phyloP scores from a whole-genome alignment of 1,140 invertebrate species.

The Seison nebaliae region DNA sequence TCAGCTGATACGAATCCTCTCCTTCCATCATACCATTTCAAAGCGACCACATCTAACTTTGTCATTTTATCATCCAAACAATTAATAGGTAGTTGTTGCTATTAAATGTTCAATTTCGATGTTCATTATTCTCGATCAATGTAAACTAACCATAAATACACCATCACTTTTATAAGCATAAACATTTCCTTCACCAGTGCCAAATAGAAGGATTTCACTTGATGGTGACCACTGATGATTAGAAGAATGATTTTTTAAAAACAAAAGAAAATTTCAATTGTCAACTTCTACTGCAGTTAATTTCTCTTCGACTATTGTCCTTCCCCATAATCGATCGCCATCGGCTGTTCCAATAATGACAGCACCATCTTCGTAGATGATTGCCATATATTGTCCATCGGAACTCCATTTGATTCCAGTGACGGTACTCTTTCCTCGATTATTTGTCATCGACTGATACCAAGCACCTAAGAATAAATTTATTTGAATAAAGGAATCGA shows the following conservation, averaged over 20 bases:
- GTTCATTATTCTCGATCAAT: background rate
- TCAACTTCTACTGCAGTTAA: slow-evolving; percentile 29
- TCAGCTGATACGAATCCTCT: slow-evolving; percentile 40
- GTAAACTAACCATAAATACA: slow-evolving; percentile 34
- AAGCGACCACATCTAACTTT: slow-evolving; percentile 41
- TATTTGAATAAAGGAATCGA: background rate
- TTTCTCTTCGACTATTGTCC: slow-evolving; percentile 52
- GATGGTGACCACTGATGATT: slow-evolving; percentile 63
- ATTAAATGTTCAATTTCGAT: slow-evolving; percentile 15
- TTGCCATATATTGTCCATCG: slow-evolving; percentile 89
- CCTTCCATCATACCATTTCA: slow-evolving; percentile 56
- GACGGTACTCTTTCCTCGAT: slow-evolving; percentile 80
- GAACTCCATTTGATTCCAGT: slow-evolving; percentile 78
- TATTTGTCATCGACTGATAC: slow-evolving; percentile 99
- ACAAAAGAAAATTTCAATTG: background rate
- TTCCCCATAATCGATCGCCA: slow-evolving; percentile 89
- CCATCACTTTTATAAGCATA: slow-evolving; percentile 80
- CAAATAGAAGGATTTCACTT: slow-evolving; percentile 59
- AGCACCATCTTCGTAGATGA: slow-evolving; percentile 80
- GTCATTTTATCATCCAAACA: slow-evolving; percentile 13
- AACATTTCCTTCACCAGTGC: slow-evolving; percentile 59
- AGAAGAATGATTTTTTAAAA: background rate
- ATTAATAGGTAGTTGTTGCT: slow-evolving; percentile 6
- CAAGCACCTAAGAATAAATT: slow-evolving; percentile 42
- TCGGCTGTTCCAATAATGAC: slow-evolving; percentile 79